Base-by-base conservation (phyloP, 2,113 vertebrate species). In the Gadus macrocephalus region DNA sequence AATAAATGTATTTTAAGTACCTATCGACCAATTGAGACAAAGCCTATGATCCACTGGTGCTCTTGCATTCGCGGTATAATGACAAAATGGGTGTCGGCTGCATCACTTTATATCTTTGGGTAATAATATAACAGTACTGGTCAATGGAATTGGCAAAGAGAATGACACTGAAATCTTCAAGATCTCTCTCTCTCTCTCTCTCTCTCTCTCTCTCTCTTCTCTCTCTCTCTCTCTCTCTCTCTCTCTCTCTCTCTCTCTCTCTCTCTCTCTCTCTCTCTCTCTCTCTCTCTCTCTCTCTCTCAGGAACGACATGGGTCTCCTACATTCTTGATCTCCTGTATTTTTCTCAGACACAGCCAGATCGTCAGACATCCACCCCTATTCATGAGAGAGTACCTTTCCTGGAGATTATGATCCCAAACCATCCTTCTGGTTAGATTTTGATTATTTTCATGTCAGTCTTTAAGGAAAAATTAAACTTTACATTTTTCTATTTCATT, bases 361-460 rank as follows among this genome's bases (percentile, higher is more conserved):
- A 91, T 38, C 86, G 85, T 53, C 88, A 89, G 79, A 69, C 12
- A 0, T 72, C 80, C 20, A 67, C 83, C 3, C 85, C 91, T 3
- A 86, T 94, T 67, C 78, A 75, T 66, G 19, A 74, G 0, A 83
- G 89, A 67, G 92, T 94, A 16, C 92, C 93, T 0, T 92, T 93
- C 72, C 81, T 95, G 67, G 93, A 95, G 71, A 2, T 86, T 0
- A 0, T 53, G 0, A 0, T 78, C 17, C 79, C 83, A 0, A 1
- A 17, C 59, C 4, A n/a, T 0, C 1, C 17, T 3, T 2, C 64
- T 68, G 83, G 84, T 87, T 62, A 63, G 73, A 28, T 6, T 53
- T 1, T 56, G 19, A 62, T 22, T 28, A 42, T 17, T 31, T 1
- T 49, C 25, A 66, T 8, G 8, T 59, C 19, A 16, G 15, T n/a